Conservation (phyloP, 2,888 invertebrate genomes). For the Myopa testacea region DNA sequence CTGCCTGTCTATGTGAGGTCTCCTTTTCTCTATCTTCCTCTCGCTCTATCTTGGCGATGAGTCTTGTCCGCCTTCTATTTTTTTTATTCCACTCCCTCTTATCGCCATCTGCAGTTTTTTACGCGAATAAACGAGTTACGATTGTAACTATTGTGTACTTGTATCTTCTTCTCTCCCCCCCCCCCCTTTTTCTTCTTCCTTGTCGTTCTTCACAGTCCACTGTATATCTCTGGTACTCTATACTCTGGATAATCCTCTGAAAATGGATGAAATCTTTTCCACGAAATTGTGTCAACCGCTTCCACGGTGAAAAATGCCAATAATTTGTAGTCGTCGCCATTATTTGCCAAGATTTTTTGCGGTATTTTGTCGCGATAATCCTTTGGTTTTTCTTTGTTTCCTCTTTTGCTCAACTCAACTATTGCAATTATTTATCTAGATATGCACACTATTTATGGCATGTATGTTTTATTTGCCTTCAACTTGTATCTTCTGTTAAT, state of each 20-base stretch:
- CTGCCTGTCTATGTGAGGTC: background rate
- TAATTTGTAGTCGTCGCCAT: background rate
- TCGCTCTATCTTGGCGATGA: background rate
- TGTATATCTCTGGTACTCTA: background rate
- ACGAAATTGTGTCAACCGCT: constrained; percentile 10
- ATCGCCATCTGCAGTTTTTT: constrained; percentile 14
- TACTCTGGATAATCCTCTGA: constrained; percentile 6
- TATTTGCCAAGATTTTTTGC: constrained; percentile 15
- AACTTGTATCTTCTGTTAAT: background rate
- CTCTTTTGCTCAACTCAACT: background rate
- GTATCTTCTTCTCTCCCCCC: no score
- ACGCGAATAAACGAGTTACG: background rate
- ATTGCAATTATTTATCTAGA: background rate
- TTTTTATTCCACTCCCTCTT: background rate
- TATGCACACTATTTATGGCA: background rate
- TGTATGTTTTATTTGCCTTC: constrained; percentile 6
- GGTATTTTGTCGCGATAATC: constrained; percentile 9
- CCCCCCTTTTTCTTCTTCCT: no score
- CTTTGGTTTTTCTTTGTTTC: constrained; percentile 2
- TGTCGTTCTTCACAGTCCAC: background rate
- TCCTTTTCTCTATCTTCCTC: background rate
- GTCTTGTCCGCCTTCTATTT: no score
- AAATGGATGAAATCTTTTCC: background rate
- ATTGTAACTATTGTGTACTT: no score
- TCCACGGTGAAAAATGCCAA: background rate